A percentile compares a stretch with the other conserved stretches of the same genome.
Evolutionary conservation across 2,113 vertebrate genomes (phyloP).

Genomic region (Ramphastos sulfuratus): DNA sequence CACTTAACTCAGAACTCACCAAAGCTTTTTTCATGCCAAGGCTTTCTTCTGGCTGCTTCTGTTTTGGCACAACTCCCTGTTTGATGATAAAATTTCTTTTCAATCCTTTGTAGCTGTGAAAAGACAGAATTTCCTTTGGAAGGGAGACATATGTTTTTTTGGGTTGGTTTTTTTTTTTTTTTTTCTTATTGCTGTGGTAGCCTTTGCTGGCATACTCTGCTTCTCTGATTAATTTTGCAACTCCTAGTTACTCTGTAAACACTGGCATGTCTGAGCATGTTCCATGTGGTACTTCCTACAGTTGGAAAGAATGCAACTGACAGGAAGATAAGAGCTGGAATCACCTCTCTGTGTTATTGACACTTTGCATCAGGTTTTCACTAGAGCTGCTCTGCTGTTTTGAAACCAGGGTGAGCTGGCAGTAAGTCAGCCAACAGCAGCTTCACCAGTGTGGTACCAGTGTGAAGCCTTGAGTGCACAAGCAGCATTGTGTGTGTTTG

Average conservation of each 20-base stretch:
- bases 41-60: constrained; percentile 22
- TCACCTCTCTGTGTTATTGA: neutral
- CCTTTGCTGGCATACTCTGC: constrained; percentile 35
- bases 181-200: neutral
- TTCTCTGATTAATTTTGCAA: constrained; percentile 39
- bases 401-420: neutral
- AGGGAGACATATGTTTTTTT: constrained; percentile 35
- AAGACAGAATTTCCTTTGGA: constrained; percentile 45
- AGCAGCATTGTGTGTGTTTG: neutral
- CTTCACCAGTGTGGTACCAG: neutral
- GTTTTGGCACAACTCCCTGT: neutral
- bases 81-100: constrained; percentile 13
- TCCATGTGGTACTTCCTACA: constrained; percentile 35
- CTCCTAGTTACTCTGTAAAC: constrained; percentile 56
- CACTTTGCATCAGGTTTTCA: neutral
- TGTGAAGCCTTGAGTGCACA: neutral
- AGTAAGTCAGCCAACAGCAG: neutral
- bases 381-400: neutral
- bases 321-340: neutral
- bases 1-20: constrained; percentile 11
- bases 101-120: constrained; percentile 46
- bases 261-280: constrained; percentile 53
- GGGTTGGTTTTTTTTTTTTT: too few species aligned
- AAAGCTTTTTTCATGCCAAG: neutral
- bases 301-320: constrained; percentile 24